Conservation (phyloP, 2,797 vertebrate species). For the Aeoliscus strigatus region DNA sequence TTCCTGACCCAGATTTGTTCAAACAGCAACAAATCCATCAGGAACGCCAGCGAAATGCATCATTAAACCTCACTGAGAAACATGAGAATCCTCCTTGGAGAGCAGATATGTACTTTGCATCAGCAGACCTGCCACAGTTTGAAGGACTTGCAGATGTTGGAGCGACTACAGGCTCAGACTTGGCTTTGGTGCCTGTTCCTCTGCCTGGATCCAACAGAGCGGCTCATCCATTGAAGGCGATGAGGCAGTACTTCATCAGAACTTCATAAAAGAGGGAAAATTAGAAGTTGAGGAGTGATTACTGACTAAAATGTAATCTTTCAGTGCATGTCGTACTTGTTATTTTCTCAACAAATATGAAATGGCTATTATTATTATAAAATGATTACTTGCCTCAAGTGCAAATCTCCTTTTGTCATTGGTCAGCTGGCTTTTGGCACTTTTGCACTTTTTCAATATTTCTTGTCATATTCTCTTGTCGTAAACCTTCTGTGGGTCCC, state of each 20-base stretch:
- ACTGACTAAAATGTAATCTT: no score
- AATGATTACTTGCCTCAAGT: no score
- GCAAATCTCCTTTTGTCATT: no score
- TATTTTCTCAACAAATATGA: no score
- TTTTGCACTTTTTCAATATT: no score
- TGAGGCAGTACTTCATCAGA: neutral
- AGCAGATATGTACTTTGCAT: constrained; percentile 58
- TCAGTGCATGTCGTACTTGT: no score
- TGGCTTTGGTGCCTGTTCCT: constrained; percentile 11
- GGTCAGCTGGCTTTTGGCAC: no score
- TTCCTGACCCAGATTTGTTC: constrained; percentile 45
- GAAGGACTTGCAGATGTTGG: constrained; percentile 58
- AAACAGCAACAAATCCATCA: constrained; percentile 30
- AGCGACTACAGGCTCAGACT: constrained; percentile 33
- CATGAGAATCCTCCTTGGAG: constrained; percentile 48
- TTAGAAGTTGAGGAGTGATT: no score
- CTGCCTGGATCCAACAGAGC: constrained; percentile 14
- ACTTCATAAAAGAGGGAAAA: neutral
- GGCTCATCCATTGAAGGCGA: neutral
- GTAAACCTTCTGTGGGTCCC: no score
- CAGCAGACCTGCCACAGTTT: constrained; percentile 35
- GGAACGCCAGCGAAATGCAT: constrained; percentile 28
- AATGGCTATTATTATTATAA: no score
- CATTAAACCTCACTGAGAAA: constrained; percentile 46
- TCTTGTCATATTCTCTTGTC: no score